Evolutionary conservation across 2,888 invertebrate genomes (phyloP), one percentile per base, ranked within the genome.

Genomic region (Drepanosiphum platanoidis): DNA sequence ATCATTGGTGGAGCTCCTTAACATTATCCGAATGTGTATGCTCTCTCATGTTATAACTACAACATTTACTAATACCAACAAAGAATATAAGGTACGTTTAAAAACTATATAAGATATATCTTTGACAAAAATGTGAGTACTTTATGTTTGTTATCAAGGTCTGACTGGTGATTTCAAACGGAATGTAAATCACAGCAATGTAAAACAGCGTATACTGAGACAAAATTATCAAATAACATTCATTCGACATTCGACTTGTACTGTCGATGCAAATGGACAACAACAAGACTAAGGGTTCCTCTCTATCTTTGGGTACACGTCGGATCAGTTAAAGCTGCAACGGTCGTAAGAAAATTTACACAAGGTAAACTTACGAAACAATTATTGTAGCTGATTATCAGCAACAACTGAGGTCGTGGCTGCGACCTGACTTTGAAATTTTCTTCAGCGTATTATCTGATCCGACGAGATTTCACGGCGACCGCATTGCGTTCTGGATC

Each of bases 1-100:
- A 79, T 68, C 68, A 79, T 79, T 79, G 66, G 61, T 78, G 78
- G 39, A 78, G 36, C 64, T 78, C 77, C 61, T 61, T 64, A 39
- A 78, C 27, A 78, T 64, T 36, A 11, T 36, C n/a, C 3, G 9
- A 42, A 46, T 34, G n/a, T 79, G 32, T 9, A 78, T 66, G 39
- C 11, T 46, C 18, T 46, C 8, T 30, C 34, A n/a, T 78, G 13
- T 61, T 64, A 39, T 30, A 58, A 36, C 30, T 15, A n/a, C 39
- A 64, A n/a, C 1, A n/a, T 58, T 58, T 22, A 77, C 36, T 77
- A 39, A 61, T 9, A 2, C 36, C 36, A 39, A 61, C n/a, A 34
- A 74, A 34, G 18, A 75, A 34, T 15, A 75, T 52, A 3, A 58
- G 9, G n/a, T n/a, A 58, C 11, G n/a, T n/a, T n/a, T 58, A 52